Conservation (phyloP, 2,797 vertebrate species). For the Gymnodraco acuticeps region DNA sequence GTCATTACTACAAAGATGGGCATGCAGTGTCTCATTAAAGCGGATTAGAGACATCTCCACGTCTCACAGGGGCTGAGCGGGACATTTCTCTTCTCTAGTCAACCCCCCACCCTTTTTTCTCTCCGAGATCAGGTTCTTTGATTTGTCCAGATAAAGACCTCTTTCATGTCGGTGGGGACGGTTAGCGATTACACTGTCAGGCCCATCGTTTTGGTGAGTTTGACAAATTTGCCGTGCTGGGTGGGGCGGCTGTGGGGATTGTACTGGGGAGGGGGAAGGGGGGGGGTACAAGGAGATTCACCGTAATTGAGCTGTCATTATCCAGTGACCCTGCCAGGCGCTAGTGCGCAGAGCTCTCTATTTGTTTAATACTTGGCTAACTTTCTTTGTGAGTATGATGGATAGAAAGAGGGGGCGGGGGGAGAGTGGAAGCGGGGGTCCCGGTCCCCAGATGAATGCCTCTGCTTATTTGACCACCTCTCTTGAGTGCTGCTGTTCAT, state of each 20-base stretch:
- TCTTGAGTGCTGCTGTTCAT: constrained; percentile 89
- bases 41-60: constrained; percentile 81
- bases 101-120: constrained; percentile 46
- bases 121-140: constrained; percentile 84
- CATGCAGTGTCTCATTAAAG: constrained; percentile 83
- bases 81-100: constrained; percentile 64
- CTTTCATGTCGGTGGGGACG: constrained; percentile 84
- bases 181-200: constrained; percentile 85
- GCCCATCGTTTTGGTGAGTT: constrained; percentile 78
- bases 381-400: constrained; percentile 81
- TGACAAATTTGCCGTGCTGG: constrained; percentile 80
- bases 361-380: constrained; percentile 90
- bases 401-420: constrained; percentile 61
- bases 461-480: constrained; percentile 91
- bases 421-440: constrained; percentile 62
- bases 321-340: constrained; percentile 80
- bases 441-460: constrained; percentile 85
- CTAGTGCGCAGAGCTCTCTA: constrained; percentile 68
- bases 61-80: constrained; percentile 71
- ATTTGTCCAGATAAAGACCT: constrained; percentile 84
- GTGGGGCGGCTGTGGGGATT: constrained; percentile 63
- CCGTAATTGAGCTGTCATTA: constrained; percentile 90
- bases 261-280: constrained; percentile 34
- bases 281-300: constrained; percentile 77
- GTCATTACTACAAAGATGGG: constrained; percentile 80